Base-by-base conservation (phyloP, 2,113 vertebrate genomes). In the Falco punctatus region DNA sequence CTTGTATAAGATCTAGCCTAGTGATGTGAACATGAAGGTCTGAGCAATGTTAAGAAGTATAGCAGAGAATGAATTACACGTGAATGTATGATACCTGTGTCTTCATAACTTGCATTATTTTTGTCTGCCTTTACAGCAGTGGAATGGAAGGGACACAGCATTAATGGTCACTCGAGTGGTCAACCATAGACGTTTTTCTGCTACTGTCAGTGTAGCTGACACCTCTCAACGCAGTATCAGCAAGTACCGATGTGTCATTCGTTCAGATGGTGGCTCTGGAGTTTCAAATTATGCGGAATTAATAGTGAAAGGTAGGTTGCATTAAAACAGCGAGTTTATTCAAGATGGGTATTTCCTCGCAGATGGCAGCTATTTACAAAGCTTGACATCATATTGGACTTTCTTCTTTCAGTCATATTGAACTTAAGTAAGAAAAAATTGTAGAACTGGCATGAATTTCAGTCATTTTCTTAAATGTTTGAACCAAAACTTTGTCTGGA, bases 231-330 rank as follows among this genome's bases (percentile, higher is more conserved):
- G 99, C n/a, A 99, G 99, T 33, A 96, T 99, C 88, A 99, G 99
- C 98, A 99, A 99, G 74, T 99, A 99, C 94, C 98, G 99, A 59
- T 99, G 99, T 1, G 99, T 99, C 92, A 99, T 99, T 92, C 99
- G 99, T 26, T 99, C 99, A 0, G 99, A 99, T 4, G 99, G 99
- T 0, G 99, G 99, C 9, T 99, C 99, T 0, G 99, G 99, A 1
- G 99, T 99, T 69, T 99, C 99, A 65, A 99, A 99, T 97, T 99
- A 99, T 1, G 99, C 99, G 0, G 99, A 99, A 82, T 97, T 99
- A 61, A 99, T 99, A 6, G 99, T 99, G 15, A 99, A 99, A 99
- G 99, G 99, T 99, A 97, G 55, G 98, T 93, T 26, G 48, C 22
- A 18, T 15, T 32, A 15, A 46, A 59, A 14, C n/a, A 81, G 32